A percentile compares a stretch with the other conserved stretches of the same genome.
Conservation (phyloP, 1,140 invertebrate species). For the Cyrtorhinus lividipennis region DNA sequence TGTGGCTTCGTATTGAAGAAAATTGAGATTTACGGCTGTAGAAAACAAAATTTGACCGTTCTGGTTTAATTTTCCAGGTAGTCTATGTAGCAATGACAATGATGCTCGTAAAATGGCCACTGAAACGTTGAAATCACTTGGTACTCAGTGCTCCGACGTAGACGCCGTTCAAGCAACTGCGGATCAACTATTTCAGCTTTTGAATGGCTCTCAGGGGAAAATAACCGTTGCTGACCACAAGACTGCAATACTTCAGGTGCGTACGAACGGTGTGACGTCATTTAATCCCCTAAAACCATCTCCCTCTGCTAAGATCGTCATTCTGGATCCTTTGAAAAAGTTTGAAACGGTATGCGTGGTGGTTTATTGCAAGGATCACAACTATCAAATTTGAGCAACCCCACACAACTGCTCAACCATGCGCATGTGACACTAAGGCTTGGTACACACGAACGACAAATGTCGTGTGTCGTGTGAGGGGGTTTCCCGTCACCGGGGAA, state of each 20-base stretch:
- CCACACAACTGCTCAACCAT: too few species aligned
- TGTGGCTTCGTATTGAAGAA: neutral
- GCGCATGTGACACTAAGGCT: too few species aligned
- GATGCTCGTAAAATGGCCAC: conserved; percentile 52
- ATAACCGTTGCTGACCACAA: conserved; percentile 76
- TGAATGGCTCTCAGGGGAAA: conserved; percentile 85
- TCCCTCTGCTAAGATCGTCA: too few species aligned
- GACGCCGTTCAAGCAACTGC: conserved; percentile 52
- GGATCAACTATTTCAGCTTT: conserved; percentile 60
- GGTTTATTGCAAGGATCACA: too few species aligned
- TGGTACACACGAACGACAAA: too few species aligned
- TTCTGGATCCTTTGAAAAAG: too few species aligned
- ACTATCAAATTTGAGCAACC: too few species aligned
- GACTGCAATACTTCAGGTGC: conserved; percentile 70
- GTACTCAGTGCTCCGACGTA: conserved; percentile 53
- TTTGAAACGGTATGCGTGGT: too few species aligned
- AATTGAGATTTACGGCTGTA: too few species aligned
- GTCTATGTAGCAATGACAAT: conserved; percentile 71
- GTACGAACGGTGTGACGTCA: conserved; percentile 24
- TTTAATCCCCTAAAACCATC: neutral
- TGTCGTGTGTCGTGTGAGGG: too few species aligned
- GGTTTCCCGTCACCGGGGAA: too few species aligned
- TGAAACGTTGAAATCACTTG: conserved; percentile 49
- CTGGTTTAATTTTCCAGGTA: conserved; percentile 38
- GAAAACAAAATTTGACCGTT: too few species aligned